Evolutionary conservation across 2,888 invertebrate genomes (phyloP).

Genomic region (Ceramica pisi): DNA sequence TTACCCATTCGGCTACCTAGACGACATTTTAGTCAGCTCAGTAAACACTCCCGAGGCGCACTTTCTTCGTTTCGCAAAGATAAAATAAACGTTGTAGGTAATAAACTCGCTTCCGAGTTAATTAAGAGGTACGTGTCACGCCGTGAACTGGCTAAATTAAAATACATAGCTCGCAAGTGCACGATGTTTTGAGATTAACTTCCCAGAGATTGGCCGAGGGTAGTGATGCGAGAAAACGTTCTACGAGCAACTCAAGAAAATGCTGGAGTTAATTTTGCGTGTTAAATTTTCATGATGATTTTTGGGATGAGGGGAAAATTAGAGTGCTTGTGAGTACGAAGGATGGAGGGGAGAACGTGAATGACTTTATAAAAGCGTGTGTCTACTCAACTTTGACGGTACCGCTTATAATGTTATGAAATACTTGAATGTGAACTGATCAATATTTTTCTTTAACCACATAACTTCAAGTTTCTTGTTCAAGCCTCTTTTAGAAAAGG

Average conservation of each 20-base stretch:
- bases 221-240: conserved; percentile 61
- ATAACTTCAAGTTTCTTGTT: background rate
- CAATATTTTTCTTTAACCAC: background rate
- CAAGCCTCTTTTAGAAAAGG: background rate
- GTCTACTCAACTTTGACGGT: background rate
- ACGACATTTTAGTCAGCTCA: conserved; percentile 40
- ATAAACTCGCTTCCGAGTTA: conserved; percentile 74
- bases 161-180: conserved; percentile 70
- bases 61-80: conserved; percentile 62
- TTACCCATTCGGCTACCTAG: conserved; percentile 40
- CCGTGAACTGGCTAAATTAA: conserved; percentile 71
- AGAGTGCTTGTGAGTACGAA: conserved; percentile 32
- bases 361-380: conserved; percentile 35
- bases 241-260: conserved; percentile 49
- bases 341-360: conserved; percentile 22
- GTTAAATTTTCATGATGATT: conserved; percentile 64
- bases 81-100: conserved; percentile 71
- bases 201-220: conserved; percentile 61
- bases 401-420: background rate
- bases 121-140: conserved; percentile 73
- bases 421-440: background rate
- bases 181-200: conserved; percentile 68
- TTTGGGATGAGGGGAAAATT: conserved; percentile 52
- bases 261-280: conserved; percentile 58
- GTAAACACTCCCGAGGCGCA: conserved; percentile 59